These are phyloP conservation scores for Staurois parvus DNA, from an alignment of 2,797 vertebrate species.

Conservation along the genomic window DNA sequence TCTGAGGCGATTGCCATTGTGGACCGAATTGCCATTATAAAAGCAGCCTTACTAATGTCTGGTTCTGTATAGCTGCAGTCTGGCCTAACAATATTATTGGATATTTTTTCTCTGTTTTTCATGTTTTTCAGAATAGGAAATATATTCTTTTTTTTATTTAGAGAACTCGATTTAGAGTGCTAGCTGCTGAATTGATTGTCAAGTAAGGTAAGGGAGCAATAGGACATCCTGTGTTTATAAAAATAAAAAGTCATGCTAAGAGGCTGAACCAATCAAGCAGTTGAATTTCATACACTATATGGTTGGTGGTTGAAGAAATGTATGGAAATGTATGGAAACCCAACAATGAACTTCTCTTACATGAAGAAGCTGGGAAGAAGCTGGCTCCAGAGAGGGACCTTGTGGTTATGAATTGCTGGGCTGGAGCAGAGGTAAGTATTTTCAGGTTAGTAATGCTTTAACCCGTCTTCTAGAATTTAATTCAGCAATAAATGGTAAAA, in stretches of 20 bases:
- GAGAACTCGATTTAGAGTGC: neutral
- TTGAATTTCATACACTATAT: too few relatives aligned
- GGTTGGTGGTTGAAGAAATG: too few relatives aligned
- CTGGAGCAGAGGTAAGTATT: too few relatives aligned
- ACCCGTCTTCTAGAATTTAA: too few relatives aligned
- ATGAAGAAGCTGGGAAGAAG: too few relatives aligned
- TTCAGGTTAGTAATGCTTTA: too few relatives aligned
- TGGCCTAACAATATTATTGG: constrained; percentile 13
- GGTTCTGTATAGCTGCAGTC: neutral
- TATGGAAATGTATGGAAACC: too few relatives aligned
- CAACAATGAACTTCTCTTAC: too few relatives aligned
- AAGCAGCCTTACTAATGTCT: constrained; percentile 13
- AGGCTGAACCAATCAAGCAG: neutral
- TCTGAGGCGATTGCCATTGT: constrained; percentile 6
- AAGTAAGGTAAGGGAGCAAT: neutral
- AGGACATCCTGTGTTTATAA: neutral
- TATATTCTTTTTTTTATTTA: neutral
- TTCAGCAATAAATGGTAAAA: too few relatives aligned
- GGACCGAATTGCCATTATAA: constrained; percentile 8
- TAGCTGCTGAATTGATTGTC: neutral
- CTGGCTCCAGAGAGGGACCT: too few relatives aligned
- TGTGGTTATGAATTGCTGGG: too few relatives aligned
- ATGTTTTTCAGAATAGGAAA: neutral
- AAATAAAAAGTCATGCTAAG: neutral
- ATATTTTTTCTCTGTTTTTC: constrained; percentile 16